Percentiles rank a stretch among this genome's conserved stretches.
phyloP scores from a whole-genome alignment of 2,888 invertebrate species.

The Listrodromus nycthemerus region DNA sequence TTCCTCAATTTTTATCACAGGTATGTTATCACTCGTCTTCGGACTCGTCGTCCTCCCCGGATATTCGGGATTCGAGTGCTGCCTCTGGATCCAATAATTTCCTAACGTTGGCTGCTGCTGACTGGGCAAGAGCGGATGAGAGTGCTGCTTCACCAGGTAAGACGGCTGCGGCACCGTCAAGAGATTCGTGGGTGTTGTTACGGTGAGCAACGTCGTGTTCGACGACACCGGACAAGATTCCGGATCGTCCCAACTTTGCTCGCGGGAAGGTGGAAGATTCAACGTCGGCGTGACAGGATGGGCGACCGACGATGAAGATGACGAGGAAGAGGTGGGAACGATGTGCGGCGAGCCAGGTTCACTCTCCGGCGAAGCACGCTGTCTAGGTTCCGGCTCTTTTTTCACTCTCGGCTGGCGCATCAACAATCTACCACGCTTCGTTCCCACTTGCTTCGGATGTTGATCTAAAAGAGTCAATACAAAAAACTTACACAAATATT shows the following conservation, averaged over 20 bases:
- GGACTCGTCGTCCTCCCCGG: conserved; percentile 78
- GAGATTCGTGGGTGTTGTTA: conserved; percentile 86
- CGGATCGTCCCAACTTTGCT: conserved; percentile 73
- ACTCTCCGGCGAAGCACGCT: conserved; percentile 81
- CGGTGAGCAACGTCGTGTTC: conserved; percentile 86
- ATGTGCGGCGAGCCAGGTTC: conserved; percentile 81
- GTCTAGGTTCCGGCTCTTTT: conserved; percentile 87
- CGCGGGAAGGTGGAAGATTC: conserved; percentile 75
- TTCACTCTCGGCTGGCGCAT: conserved; percentile 89
- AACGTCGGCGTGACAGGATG: conserved; percentile 85
- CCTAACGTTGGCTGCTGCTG: conserved; percentile 84
- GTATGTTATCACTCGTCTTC: conserved; percentile 78
- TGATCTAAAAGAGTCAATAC: conserved; percentile 65
- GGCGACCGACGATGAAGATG: conserved; percentile 75
- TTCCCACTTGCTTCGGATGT: conserved; percentile 84
- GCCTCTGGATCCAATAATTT: conserved; percentile 84
- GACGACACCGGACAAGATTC: conserved; percentile 79
- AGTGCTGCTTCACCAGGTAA: conserved; percentile 88
- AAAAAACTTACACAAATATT: not conserved
- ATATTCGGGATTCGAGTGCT: conserved; percentile 85
- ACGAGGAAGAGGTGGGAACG: conserved; percentile 76
- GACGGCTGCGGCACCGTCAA: conserved; percentile 87
- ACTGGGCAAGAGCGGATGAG: conserved; percentile 88
- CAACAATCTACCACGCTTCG: conserved; percentile 88
- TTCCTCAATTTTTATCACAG: conserved; percentile 79